These are phyloP conservation scores for Danio aesculapii DNA, from an alignment of 2,797 vertebrate genomes.

Conservation along the genomic window DNA sequence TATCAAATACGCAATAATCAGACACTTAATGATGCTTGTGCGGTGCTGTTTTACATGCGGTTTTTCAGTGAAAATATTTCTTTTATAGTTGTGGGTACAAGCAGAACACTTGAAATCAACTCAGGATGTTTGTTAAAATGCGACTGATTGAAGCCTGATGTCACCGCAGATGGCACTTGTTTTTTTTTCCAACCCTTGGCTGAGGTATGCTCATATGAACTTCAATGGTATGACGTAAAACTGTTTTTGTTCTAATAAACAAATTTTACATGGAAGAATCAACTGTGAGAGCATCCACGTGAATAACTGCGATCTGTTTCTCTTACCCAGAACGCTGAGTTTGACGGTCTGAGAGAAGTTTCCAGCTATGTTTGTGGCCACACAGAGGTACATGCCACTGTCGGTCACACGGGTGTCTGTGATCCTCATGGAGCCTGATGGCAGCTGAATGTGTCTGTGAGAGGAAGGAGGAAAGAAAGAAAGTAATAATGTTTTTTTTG, in stretches of 20 bases:
- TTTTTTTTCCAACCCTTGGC: neutral
- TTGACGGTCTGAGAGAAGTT: slow-evolving; percentile 87
- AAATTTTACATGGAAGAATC: neutral
- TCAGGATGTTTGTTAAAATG: slow-evolving; percentile 19
- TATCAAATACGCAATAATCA: slow-evolving; percentile 2
- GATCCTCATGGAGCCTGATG: slow-evolving; percentile 95
- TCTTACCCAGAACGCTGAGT: slow-evolving; percentile 89
- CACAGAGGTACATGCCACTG: slow-evolving; percentile 89
- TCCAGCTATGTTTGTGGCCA: slow-evolving; percentile 95
- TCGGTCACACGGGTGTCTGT: slow-evolving; percentile 87
- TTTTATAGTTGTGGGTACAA: slow-evolving; percentile 26
- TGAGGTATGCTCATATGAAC: slow-evolving; percentile 1
- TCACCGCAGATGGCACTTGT: neutral
- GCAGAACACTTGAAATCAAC: neutral
- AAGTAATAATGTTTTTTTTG: neutral
- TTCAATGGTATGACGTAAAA: neutral
- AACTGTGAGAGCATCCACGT: neutral
- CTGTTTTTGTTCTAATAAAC: neutral
- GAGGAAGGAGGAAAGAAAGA: slow-evolving; percentile 10
- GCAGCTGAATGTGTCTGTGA: slow-evolving; percentile 88
- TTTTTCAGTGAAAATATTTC: neutral
- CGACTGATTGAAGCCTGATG: slow-evolving; percentile 15
- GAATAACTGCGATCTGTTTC: neutral
- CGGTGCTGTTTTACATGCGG: neutral
- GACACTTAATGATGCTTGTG: neutral